A percentile compares a stretch with the other conserved stretches of the same genome.
Conservation (phyloP, 1,140 invertebrate genomes). For the Listronotus bonariensis region DNA sequence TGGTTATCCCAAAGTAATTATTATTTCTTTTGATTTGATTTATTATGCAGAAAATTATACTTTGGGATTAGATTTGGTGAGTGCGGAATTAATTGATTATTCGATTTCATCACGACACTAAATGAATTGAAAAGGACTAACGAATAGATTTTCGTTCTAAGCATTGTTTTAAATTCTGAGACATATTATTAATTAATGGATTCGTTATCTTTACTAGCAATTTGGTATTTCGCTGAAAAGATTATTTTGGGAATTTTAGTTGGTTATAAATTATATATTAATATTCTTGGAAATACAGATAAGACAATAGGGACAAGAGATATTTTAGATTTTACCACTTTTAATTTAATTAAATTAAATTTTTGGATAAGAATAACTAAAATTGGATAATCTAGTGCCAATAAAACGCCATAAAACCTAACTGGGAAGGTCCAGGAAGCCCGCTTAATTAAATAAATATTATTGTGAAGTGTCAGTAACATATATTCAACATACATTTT, state of each 20-base stretch:
- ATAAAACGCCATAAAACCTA: too few relatives aligned
- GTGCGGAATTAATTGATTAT: conserved; percentile 37
- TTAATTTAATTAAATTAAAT: too few relatives aligned
- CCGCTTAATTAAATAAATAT: too few relatives aligned
- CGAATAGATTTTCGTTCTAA: conserved; percentile 28
- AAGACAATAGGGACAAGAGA: too few relatives aligned
- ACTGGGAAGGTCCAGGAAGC: too few relatives aligned
- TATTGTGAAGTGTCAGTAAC: too few relatives aligned
- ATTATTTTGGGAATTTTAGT: not conserved
- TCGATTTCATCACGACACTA: conserved; percentile 18
- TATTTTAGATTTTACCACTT: too few relatives aligned
- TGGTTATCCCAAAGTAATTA: conserved; percentile 26
- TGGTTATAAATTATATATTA: conserved; percentile 7
- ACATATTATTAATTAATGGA: conserved; percentile 30
- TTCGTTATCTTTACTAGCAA: conserved; percentile 6
- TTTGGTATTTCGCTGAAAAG: conserved; percentile 14
- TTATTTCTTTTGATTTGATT: conserved; percentile 29
- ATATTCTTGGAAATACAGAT: conserved; percentile 7
- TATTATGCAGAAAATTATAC: conserved; percentile 37
- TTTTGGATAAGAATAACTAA: too few relatives aligned
- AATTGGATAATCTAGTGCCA: too few relatives aligned
- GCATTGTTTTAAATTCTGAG: conserved; percentile 32
- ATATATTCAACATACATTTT: too few relatives aligned
- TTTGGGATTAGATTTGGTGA: conserved; percentile 35
- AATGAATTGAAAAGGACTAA: conserved; percentile 25